These are phyloP conservation scores for Elaphurus davidianus DNA, from an alignment of 2,113 vertebrate species.

Conservation along the genomic window DNA sequence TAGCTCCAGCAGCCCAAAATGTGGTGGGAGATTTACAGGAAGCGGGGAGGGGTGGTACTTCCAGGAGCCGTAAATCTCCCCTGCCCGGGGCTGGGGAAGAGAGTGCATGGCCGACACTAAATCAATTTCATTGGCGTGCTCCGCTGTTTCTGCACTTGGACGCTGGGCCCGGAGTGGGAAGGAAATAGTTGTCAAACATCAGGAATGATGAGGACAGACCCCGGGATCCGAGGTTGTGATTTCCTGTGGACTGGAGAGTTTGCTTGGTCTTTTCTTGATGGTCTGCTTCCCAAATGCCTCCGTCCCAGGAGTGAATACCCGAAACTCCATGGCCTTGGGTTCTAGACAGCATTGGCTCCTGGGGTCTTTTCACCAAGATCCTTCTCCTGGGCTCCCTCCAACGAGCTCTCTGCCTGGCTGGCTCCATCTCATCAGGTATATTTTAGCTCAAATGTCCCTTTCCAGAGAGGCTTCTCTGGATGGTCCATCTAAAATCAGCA, in stretches of 20 bases:
- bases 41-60: constrained; percentile 81
- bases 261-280: neutral
- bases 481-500: neutral
- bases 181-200: constrained; percentile 78
- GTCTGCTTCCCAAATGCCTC: neutral
- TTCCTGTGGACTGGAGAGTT: constrained; percentile 54
- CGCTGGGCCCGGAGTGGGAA: constrained; percentile 72
- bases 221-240: constrained; percentile 67
- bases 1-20: constrained; percentile 81
- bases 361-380: no score
- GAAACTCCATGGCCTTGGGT: neutral
- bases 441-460: neutral
- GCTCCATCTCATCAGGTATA: neutral
- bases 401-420: neutral
- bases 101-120: constrained; percentile 75
- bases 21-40: constrained; percentile 86
- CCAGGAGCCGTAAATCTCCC: constrained; percentile 80
- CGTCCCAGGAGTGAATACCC: neutral
- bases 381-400: neutral
- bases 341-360: neutral
- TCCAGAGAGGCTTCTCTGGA: neutral
- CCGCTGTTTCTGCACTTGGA: constrained; percentile 72
- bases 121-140: constrained; percentile 79
- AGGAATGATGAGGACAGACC: constrained; percentile 75
- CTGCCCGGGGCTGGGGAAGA: constrained; percentile 69